Percentiles rank a stretch among this genome's conserved stretches.
These are phyloP conservation scores for Ctenicera cuprea DNA, from an alignment of 2,888 invertebrate genomes.

Conservation along the genomic window DNA sequence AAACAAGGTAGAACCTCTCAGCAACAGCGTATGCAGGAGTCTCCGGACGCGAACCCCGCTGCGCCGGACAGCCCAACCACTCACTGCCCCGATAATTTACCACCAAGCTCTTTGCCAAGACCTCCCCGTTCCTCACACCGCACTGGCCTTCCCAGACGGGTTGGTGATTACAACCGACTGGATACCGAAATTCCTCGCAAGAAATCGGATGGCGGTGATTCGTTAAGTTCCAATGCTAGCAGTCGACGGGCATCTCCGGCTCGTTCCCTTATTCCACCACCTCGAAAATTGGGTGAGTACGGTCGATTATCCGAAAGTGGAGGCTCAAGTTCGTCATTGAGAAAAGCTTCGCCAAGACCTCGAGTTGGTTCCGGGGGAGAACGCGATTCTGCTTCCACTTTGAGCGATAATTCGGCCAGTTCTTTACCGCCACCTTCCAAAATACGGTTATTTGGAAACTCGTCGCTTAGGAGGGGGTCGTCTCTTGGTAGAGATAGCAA, in stretches of 20 bases:
- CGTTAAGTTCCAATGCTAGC: slow-evolving; percentile 69
- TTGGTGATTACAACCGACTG: slow-evolving; percentile 81
- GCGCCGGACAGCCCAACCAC: slow-evolving; percentile 60
- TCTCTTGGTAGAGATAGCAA: slow-evolving; percentile 76
- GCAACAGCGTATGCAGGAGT: slow-evolving; percentile 80
- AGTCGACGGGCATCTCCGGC: slow-evolving; percentile 72
- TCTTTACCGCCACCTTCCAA: slow-evolving; percentile 80
- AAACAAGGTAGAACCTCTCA: slow-evolving; percentile 86
- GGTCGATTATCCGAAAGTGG: slow-evolving; percentile 76
- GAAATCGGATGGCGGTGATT: slow-evolving; percentile 70
- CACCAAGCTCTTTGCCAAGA: slow-evolving; percentile 83
- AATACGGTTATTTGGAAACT: slow-evolving; percentile 71
- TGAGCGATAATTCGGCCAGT: slow-evolving; percentile 76
- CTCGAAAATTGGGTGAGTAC: slow-evolving; percentile 76
- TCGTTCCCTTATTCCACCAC: slow-evolving; percentile 74
- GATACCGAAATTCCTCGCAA: slow-evolving; percentile 72
- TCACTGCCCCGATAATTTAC: slow-evolving; percentile 77
- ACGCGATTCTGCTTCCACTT: slow-evolving; percentile 75
- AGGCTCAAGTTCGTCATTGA: slow-evolving; percentile 66
- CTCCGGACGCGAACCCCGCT: slow-evolving; percentile 59
- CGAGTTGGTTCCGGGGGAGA: slow-evolving; percentile 72
- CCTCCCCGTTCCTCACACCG: slow-evolving; percentile 78
- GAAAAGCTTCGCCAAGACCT: slow-evolving; percentile 67
- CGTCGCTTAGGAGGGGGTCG: slow-evolving; percentile 74
- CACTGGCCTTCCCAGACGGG: slow-evolving; percentile 72